These are phyloP conservation scores for Cerastis leucographa DNA, from an alignment of 2,888 invertebrate species.

Conservation along the genomic window DNA sequence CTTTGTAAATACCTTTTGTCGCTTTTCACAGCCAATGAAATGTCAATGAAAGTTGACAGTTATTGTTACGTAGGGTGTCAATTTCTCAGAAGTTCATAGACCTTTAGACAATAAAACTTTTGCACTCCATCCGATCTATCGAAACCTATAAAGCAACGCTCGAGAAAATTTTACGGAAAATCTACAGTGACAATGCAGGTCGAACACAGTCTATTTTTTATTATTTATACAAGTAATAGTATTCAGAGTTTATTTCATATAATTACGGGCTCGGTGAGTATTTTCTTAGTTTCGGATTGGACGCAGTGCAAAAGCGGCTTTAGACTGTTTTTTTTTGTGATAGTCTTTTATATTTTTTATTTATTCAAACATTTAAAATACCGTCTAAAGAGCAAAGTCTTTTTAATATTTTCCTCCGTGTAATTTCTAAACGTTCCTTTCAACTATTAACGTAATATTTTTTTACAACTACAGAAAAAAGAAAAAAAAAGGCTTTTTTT, in stretches of 20 bases:
- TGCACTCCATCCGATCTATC: neutral
- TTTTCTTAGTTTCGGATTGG: neutral
- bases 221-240: neutral
- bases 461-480: no score
- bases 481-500: no score
- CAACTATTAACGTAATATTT: no score
- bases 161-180: no score
- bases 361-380: no score
- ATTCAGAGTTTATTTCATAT: neutral
- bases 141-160: neutral
- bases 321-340: no score
- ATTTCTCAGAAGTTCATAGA: neutral
- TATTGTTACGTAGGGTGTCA: neutral
- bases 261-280: neutral
- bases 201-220: neutral
- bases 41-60: neutral
- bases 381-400: no score
- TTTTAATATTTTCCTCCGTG: no score
- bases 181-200: neutral
- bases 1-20: no score
- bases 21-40: no score
- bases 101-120: neutral
- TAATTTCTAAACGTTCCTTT: no score
- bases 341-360: no score
- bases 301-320: neutral